These are phyloP conservation scores for Coleophora deauratella DNA, from an alignment of 2,888 invertebrate genomes.

Conservation along the genomic window DNA sequence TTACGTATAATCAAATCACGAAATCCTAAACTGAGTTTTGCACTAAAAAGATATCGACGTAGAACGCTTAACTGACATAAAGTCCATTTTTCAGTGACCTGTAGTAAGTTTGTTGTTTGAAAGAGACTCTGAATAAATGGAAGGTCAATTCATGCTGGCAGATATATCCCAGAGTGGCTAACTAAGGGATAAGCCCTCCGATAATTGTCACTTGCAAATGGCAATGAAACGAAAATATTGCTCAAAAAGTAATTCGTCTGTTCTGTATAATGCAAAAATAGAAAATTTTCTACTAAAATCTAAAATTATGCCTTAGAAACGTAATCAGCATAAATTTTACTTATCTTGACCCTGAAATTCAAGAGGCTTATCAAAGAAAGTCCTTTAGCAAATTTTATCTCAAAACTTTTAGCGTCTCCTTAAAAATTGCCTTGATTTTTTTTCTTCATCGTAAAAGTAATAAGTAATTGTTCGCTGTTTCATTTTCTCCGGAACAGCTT, in stretches of 20 bases:
- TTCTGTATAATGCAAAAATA: no score
- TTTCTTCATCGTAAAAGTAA: conserved; percentile 23
- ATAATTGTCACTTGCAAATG: conserved; percentile 42
- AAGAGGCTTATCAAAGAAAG: not conserved
- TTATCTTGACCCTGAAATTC: no score
- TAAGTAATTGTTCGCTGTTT: conserved; percentile 27
- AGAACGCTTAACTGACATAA: conserved; percentile 21
- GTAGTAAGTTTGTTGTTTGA: not conserved
- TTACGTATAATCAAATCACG: no score
- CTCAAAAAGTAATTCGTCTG: conserved; percentile 7
- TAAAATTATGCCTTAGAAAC: not conserved
- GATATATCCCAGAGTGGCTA: conserved; percentile 27
- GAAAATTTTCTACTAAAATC: no score
- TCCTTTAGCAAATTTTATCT: not conserved
- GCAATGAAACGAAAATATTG: conserved; percentile 41
- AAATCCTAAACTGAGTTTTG: no score
- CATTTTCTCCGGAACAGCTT: conserved; percentile 29
- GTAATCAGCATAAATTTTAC: no score
- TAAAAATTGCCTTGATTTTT: conserved; percentile 15
- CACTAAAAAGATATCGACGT: conserved; percentile 31
- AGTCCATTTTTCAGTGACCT: conserved; percentile 21
- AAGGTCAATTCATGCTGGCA: conserved; percentile 22
- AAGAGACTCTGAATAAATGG: conserved; percentile 2
- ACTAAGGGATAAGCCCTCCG: conserved; percentile 33
- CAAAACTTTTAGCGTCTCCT: not conserved